Conservation (phyloP, 2,113 vertebrate genomes). For the Puffinus mauretanicus region DNA sequence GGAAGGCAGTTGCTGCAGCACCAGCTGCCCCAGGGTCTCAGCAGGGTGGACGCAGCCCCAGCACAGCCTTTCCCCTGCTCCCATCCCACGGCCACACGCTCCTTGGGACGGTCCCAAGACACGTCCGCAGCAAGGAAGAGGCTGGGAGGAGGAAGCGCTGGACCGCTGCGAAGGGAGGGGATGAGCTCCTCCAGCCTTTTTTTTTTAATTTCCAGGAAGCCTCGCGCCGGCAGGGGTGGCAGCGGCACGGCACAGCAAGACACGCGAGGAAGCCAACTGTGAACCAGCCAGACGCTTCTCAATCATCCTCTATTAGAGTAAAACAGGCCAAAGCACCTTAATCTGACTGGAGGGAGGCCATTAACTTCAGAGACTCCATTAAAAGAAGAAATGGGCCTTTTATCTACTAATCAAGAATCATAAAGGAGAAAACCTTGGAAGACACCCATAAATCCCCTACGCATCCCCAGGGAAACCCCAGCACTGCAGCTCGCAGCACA, state of each 20-base stretch:
- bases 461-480: not conserved
- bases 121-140: not conserved
- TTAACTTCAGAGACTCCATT: slow-evolving; percentile 22
- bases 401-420: slow-evolving; percentile 18
- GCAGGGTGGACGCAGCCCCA: not conserved
- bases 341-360: not conserved
- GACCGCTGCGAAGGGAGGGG: not conserved
- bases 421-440: not conserved
- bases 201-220: not conserved
- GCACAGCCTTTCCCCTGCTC: not conserved
- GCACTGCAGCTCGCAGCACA: rapidly evolving
- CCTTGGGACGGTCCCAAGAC: not conserved
- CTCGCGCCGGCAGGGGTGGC: not conserved
- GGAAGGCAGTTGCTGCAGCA: not conserved
- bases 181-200: not conserved
- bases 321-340: not conserved
- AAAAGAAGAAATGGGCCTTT: slow-evolving; percentile 20
- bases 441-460: not conserved
- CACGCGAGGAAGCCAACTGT: not conserved
- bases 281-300: not conserved
- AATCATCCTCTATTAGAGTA: not conserved
- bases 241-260: not conserved
- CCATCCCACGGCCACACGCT: rapidly evolving
- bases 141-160: not conserved
- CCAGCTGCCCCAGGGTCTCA: not conserved